A percentile compares a stretch with the other conserved stretches of the same genome.
These are phyloP conservation scores for Oegoconia quadripuncta DNA, from an alignment of 2,888 invertebrate species.

Conservation along the genomic window DNA sequence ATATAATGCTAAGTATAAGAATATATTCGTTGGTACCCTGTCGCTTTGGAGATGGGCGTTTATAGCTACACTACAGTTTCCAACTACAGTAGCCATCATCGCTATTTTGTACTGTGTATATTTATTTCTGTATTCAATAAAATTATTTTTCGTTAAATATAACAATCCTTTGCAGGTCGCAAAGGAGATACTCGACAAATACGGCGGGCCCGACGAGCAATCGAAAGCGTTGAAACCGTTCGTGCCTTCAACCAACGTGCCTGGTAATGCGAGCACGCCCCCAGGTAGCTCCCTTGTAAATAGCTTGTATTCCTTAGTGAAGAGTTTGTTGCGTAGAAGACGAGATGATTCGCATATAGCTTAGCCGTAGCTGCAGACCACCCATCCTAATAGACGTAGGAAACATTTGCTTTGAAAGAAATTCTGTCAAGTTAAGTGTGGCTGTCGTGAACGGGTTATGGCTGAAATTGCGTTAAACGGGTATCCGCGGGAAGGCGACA, in stretches of 20 bases:
- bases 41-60: too few species aligned
- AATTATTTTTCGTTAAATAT: too few species aligned
- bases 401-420: not conserved
- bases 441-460: too few species aligned
- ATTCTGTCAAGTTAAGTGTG: too few species aligned
- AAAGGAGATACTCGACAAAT: slow-evolving; percentile 92
- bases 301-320: slow-evolving; percentile 8
- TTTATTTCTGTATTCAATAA: too few species aligned
- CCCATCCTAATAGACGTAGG: not conserved
- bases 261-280: slow-evolving; percentile 54
- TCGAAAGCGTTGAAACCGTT: slow-evolving; percentile 59
- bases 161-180: slow-evolving; percentile 77
- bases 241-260: slow-evolving; percentile 49
- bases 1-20: too few species aligned
- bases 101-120: too few species aligned
- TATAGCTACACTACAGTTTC: too few species aligned
- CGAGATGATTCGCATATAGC: slow-evolving; percentile 7
- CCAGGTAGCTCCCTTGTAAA: slow-evolving; percentile 48
- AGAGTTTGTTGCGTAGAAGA: not conserved
- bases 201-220: slow-evolving; percentile 74
- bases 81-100: too few species aligned
- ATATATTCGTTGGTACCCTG: too few species aligned
- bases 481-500: too few species aligned
- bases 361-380: not conserved
- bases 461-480: too few species aligned